Percentiles rank a stretch among this genome's conserved stretches.
These are phyloP conservation scores for Nycteola revayana DNA, from an alignment of 2,888 invertebrate species.

Conservation along the genomic window DNA sequence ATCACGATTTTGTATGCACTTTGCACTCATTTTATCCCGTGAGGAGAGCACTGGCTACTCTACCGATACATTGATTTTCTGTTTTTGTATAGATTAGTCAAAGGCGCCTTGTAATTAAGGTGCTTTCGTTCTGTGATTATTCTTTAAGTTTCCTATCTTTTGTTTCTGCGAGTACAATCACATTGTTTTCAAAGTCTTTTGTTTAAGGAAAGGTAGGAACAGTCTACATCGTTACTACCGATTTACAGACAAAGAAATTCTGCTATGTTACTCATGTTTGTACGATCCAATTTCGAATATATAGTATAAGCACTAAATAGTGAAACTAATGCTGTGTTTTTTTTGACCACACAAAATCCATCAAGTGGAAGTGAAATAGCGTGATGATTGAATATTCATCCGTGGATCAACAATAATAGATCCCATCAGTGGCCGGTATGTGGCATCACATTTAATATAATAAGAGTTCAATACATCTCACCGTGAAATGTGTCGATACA, in stretches of 20 bases:
- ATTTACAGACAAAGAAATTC: slow-evolving; percentile 30
- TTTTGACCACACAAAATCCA: slow-evolving; percentile 52
- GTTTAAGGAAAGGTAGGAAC: slow-evolving; percentile 26
- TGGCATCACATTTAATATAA: slow-evolving; percentile 80
- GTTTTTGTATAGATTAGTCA: slow-evolving; percentile 64
- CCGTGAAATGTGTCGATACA: slow-evolving; percentile 80
- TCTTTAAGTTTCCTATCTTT: slow-evolving; percentile 40
- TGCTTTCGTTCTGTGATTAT: slow-evolving; percentile 53
- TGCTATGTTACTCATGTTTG: slow-evolving; percentile 25
- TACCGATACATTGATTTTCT: slow-evolving; percentile 65
- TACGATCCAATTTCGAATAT: slow-evolving; percentile 38
- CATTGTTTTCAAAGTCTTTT: slow-evolving; percentile 34
- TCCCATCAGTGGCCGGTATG: slow-evolving; percentile 76
- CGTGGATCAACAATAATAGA: slow-evolving; percentile 80
- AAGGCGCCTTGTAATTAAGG: slow-evolving; percentile 71
- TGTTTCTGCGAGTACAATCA: slow-evolving; percentile 32
- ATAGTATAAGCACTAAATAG: slow-evolving; percentile 46
- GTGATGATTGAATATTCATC: slow-evolving; percentile 79
- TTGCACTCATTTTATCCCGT: slow-evolving; percentile 76
- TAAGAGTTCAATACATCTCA: slow-evolving; percentile 78
- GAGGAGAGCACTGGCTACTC: slow-evolving; percentile 57
- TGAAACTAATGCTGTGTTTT: slow-evolving; percentile 54
- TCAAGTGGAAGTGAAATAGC: slow-evolving; percentile 63
- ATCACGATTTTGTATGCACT: slow-evolving; percentile 82
- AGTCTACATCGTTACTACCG: slow-evolving; percentile 18